A percentile compares a stretch with the other conserved stretches of the same genome.
phyloP scores from a whole-genome alignment of 2,113 vertebrate species.

The Dicentrarchus labrax region DNA sequence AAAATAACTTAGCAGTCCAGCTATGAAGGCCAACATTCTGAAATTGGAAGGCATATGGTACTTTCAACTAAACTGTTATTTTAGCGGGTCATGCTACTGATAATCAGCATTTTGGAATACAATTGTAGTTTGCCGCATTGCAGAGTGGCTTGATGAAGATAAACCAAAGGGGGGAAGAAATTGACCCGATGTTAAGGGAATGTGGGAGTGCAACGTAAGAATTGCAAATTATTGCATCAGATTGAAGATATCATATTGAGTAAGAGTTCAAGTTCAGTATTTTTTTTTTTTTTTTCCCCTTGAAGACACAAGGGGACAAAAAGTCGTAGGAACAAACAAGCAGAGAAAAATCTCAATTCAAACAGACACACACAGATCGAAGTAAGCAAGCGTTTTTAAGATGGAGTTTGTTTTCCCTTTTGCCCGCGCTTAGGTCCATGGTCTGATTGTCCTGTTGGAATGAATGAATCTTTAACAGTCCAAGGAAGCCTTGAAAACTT shows the following conservation, averaged over 20 bases:
- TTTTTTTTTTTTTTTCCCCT: background rate
- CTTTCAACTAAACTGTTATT: constrained; percentile 28
- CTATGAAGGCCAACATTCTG: constrained; percentile 31
- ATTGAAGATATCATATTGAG: constrained; percentile 39
- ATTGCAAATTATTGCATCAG: constrained; percentile 69
- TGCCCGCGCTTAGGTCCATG: background rate
- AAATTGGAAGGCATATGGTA: constrained; percentile 15
- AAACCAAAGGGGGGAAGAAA: constrained; percentile 5
- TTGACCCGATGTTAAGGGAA: constrained; percentile 31
- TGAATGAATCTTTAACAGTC: constrained; percentile 39
- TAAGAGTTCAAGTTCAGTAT: constrained; percentile 46
- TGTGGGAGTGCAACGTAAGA: constrained; percentile 20
- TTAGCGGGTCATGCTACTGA: background rate
- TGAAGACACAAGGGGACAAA: constrained; percentile 32
- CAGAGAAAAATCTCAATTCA: background rate
- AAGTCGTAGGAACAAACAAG: constrained; percentile 19
- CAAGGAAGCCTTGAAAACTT: constrained; percentile 58
- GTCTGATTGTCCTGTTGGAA: constrained; percentile 43
- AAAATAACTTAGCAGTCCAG: constrained; percentile 45
- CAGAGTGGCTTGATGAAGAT: constrained; percentile 47
- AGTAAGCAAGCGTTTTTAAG: constrained; percentile 14
- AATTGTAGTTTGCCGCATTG: constrained; percentile 44
- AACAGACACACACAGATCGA: background rate
- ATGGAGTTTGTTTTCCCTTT: background rate
- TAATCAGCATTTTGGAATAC: constrained; percentile 40